Evolutionary conservation across 1,140 invertebrate species (phyloP).

Genomic region (Lucilia sericata): DNA sequence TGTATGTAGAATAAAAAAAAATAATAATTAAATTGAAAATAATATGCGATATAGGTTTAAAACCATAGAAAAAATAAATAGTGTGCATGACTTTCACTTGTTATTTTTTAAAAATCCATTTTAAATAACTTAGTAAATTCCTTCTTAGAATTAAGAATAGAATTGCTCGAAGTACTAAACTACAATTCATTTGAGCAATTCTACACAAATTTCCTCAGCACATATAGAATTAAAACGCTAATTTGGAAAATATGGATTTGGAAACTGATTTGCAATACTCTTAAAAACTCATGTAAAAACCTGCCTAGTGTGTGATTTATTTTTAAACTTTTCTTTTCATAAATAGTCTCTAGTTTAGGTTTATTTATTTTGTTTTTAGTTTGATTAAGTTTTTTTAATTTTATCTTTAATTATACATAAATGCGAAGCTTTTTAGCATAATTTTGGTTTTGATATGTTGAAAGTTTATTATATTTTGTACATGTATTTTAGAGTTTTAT

Average conservation of each 20-base stretch:
- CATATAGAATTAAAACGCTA: too few species aligned
- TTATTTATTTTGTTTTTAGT: background rate
- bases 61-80: background rate
- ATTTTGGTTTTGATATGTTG: background rate
- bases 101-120: background rate
- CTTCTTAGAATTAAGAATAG: too few species aligned
- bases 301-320: too few species aligned
- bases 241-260: too few species aligned
- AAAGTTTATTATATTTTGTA: conserved; percentile 9
- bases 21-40: background rate
- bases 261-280: too few species aligned
- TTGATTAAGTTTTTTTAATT: background rate
- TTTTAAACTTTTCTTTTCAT: too few species aligned
- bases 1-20: conserved; percentile 21
- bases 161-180: too few species aligned
- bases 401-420: background rate
- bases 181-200: too few species aligned
- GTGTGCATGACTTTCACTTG: background rate
- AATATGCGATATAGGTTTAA: background rate
- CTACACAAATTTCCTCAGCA: too few species aligned
- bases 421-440: conserved; percentile 17
- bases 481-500: background rate
- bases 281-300: too few species aligned
- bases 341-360: too few species aligned
- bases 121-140: too few species aligned